Percentiles rank a stretch among this genome's conserved stretches.
phyloP scores from a whole-genome alignment of 2,888 invertebrate genomes.

The Ferdinandea cuprea region DNA sequence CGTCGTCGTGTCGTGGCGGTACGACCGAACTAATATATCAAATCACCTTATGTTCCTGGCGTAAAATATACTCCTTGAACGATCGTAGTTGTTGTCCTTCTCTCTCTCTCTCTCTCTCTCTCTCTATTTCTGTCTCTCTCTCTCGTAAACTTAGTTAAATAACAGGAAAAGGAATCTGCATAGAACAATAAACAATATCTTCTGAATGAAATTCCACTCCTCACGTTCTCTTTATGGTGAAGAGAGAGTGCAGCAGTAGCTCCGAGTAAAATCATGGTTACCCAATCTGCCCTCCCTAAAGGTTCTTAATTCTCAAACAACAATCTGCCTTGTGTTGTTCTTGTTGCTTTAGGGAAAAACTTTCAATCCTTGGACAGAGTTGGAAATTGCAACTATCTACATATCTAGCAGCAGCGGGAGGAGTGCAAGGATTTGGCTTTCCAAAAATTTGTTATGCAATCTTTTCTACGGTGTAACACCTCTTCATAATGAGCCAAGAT shows the following conservation, averaged over 20 bases:
- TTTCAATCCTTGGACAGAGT: constrained; percentile 17
- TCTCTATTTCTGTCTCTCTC: neutral
- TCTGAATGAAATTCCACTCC: constrained; percentile 6
- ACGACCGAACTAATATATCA: constrained; percentile 72
- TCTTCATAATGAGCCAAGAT: constrained; percentile 40
- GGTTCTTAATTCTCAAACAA: constrained; percentile 20
- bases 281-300: constrained; percentile 18
- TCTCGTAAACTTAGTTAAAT: neutral
- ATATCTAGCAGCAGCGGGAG: too few relatives aligned
- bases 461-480: constrained; percentile 47
- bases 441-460: constrained; percentile 49
- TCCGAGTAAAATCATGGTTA: constrained; percentile 37
- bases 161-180: constrained; percentile 62
- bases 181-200: constrained; percentile 65
- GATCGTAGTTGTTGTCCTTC: constrained; percentile 5
- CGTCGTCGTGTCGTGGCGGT: too few relatives aligned
- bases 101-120: neutral
- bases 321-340: neutral
- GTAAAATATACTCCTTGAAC: constrained; percentile 56
- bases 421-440: neutral
- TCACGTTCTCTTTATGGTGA: neutral
- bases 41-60: constrained; percentile 72
- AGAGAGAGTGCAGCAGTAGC: constrained; percentile 1
- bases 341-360: constrained; percentile 9
- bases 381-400: constrained; percentile 44